Evolutionary conservation across 92 coral and sea anemone genomes (phyloP).

Genomic region (Epizoanthus fatuus): DNA sequence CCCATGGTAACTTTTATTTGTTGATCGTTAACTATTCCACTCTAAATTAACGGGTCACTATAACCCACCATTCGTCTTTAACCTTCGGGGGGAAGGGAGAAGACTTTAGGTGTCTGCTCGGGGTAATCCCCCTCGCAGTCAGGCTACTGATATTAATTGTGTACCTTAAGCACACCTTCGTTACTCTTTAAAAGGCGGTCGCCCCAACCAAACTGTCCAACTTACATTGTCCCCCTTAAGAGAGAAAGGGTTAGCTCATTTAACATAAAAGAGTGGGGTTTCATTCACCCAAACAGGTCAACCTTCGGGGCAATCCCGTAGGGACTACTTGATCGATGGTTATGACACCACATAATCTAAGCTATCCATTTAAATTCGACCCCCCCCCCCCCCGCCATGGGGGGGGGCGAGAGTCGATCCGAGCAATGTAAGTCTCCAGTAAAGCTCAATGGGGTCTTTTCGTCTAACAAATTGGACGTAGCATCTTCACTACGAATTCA

Average conservation of each 20-base stretch:
- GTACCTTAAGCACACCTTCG: slow-evolving; percentile 93
- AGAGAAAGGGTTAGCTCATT: slow-evolving; percentile 76
- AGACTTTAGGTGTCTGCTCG: slow-evolving; percentile 75
- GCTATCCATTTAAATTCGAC: slow-evolving; percentile 59
- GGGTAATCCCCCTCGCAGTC: slow-evolving; percentile 83
- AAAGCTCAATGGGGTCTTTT: slow-evolving; percentile 95
- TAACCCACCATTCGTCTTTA: neutral
- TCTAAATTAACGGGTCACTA: slow-evolving; percentile 91
- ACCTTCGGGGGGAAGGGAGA: too few species aligned
- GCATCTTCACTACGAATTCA: slow-evolving; percentile 96
- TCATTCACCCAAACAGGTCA: slow-evolving; percentile 58
- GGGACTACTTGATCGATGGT: too few species aligned
- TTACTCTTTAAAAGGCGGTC: slow-evolving; percentile 92
- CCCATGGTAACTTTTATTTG: slow-evolving; percentile 93
- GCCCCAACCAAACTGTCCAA: slow-evolving; percentile 98
- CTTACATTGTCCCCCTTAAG: slow-evolving; percentile 70
- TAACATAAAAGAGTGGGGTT: slow-evolving; percentile 84
- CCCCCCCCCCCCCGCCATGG: neutral
- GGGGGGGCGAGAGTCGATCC: slow-evolving; percentile 22
- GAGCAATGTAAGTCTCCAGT: slow-evolving; percentile 80
- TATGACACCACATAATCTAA: slow-evolving; percentile 78
- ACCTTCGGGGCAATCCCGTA: slow-evolving; percentile 23
- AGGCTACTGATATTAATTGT: slow-evolving; percentile 77
- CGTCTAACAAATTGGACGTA: slow-evolving; percentile 93
- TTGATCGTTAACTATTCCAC: slow-evolving; percentile 86